A percentile compares a stretch with the other conserved stretches of the same genome.
These are phyloP conservation scores for Crotalus viridis DNA, from an alignment of 2,113 vertebrate species.

Conservation along the genomic window DNA sequence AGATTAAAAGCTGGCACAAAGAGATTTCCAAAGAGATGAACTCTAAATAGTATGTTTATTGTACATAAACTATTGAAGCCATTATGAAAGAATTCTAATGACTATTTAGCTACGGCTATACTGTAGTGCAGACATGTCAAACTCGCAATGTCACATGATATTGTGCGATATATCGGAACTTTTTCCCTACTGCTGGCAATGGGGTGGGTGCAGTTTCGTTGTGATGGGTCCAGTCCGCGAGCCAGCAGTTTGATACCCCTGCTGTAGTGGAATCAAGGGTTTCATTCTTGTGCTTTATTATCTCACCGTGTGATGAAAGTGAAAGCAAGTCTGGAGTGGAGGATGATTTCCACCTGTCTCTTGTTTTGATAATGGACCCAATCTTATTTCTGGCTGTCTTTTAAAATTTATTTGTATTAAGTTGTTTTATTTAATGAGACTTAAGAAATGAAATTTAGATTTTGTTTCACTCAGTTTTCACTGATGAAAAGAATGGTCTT, in stretches of 20 bases:
- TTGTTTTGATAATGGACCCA: background rate
- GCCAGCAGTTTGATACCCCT: no score
- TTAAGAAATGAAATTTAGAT: background rate
- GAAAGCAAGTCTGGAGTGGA: background rate
- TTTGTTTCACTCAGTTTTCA: background rate
- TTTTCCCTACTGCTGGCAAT: no score
- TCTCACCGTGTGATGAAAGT: background rate
- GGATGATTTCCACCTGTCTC: background rate
- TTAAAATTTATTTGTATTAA: background rate
- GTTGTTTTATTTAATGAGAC: background rate
- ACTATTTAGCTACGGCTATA: background rate
- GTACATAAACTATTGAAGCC: background rate
- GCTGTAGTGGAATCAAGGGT: background rate
- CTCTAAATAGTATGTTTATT: background rate
- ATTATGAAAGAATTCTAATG: background rate
- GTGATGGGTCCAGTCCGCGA: rapidly evolving
- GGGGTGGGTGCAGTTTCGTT: no score
- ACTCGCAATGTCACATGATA: no score
- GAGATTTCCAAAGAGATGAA: no score
- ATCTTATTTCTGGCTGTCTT: background rate
- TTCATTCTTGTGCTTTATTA: background rate
- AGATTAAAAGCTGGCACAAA: background rate
- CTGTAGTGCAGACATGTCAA: no score
- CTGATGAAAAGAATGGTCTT: background rate
- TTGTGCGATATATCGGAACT: no score